Evolutionary conservation across 2,797 vertebrate genomes (phyloP).

Genomic region (Danionella dracula): DNA sequence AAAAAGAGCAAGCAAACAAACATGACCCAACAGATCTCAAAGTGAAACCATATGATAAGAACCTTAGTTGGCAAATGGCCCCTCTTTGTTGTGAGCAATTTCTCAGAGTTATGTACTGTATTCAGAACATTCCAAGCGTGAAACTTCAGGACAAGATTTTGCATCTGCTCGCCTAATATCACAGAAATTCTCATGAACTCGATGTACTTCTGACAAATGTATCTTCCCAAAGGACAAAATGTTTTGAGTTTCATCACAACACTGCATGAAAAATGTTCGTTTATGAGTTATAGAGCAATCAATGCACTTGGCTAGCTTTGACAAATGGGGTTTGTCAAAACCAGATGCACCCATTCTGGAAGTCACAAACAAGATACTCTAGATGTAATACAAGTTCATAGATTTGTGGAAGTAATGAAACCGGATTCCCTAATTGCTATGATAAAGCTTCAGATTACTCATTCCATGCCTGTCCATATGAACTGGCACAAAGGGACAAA

Average conservation of each 20-base stretch:
- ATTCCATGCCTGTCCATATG: not conserved
- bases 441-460: not conserved
- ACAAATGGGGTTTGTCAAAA: not conserved
- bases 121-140: constrained; percentile 32
- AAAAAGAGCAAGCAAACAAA: constrained; percentile 35
- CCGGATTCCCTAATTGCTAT: not conserved
- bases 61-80: constrained; percentile 2
- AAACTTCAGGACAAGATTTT: constrained; percentile 39
- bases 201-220: constrained; percentile 30
- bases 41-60: constrained; percentile 42
- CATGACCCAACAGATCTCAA: constrained; percentile 36
- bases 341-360: not conserved
- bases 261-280: constrained; percentile 20
- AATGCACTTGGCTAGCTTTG: constrained; percentile 16
- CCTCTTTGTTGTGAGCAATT: constrained; percentile 8
- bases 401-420: not conserved
- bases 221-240: constrained; percentile 27
- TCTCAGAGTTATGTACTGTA: constrained; percentile 38
- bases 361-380: constrained; percentile 17
- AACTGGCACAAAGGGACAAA: not conserved
- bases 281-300: constrained; percentile 41
- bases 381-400: not conserved
- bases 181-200: constrained; percentile 22
- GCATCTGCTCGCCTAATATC: constrained; percentile 24
- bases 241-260: constrained; percentile 40